Evolutionary conservation across 2,888 invertebrate genomes (phyloP), one percentile per base, ranked within the genome.

Genomic region (Sericinus montela): DNA sequence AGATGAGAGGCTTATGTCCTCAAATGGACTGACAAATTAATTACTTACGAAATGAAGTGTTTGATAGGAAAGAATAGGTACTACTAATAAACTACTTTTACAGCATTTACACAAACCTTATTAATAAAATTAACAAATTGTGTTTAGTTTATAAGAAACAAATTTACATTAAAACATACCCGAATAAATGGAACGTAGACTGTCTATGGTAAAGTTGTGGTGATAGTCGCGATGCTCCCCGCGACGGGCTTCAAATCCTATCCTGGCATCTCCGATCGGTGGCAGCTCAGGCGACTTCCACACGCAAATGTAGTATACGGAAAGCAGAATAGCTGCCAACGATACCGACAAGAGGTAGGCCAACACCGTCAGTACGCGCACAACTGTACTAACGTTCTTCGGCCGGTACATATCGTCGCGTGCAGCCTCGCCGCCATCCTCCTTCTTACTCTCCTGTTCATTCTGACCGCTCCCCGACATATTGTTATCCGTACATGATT

Each of bases 271-370:
- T 50, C 67, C 68, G 40, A 58, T 58, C 16, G 72, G 72, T 30
- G 82, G 76, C 44, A 91, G 86, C 49, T 92, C 91, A 1, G 94
- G 94, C 6, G 87, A 81, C 65, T 94, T 91, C 95, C 95, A 96
- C 65, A 95, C 90, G 69, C 95, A 93, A 54, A 95, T 90, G 77
- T 96, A 96, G 77, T 96, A 96, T 44, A 94, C 91, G 19, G 95
- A 95, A 41, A 96, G 88, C 42, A 94, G 91, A 60, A 95, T 94
- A 5, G 95, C 96, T 4, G 94, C 95, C 80, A 95, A 90, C n/a
- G 95, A 95, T 39, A 96, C 95, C n/a, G 94, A 94, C 56, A 95
- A 87, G 59, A 95, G 91, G 78, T 96, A 96, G 9, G 94, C 95
- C 65, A 94, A 74, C 47, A 96, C 96, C 0, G 95, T 95, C 55